Evolutionary conservation across 23 tunicate species (phyloP).

Genomic region (Botrylloides violaceus): DNA sequence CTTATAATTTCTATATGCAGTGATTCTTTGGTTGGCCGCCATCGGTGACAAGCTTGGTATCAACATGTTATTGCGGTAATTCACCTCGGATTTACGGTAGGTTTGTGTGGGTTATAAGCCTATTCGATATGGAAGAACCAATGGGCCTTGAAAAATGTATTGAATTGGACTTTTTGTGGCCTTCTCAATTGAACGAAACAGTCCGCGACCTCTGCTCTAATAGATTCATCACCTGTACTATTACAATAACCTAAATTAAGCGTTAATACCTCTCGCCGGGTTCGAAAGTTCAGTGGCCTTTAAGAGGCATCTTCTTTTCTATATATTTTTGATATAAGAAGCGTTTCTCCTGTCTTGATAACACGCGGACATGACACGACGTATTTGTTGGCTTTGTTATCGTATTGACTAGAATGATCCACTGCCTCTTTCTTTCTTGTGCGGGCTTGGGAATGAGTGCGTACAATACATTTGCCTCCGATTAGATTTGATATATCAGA

Average conservation of each 20-base stretch:
- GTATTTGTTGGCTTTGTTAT: background rate
- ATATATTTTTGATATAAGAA: background rate
- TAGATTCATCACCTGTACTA: background rate
- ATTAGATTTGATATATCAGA: background rate
- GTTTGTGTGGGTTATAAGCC: no score
- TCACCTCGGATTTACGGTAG: no score
- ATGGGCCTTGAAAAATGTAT: no score
- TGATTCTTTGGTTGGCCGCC: no score
- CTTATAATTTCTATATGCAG: no score
- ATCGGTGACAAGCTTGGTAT: no score
- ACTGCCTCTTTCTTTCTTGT: background rate
- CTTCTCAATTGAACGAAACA: no score
- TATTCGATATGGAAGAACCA: no score
- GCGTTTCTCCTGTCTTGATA: constrained; percentile 1
- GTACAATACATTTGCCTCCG: background rate
- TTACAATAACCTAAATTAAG: background rate
- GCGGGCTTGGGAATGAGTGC: background rate
- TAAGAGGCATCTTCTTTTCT: background rate
- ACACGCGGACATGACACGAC: background rate
- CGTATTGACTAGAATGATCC: background rate
- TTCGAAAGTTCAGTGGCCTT: background rate
- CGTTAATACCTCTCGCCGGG: background rate
- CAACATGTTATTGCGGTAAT: no score
- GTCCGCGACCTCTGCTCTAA: background rate
- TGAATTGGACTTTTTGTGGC: background rate